Evolutionary conservation across 2,888 invertebrate genomes (phyloP).

Genomic region (Deilephila elpenor): DNA sequence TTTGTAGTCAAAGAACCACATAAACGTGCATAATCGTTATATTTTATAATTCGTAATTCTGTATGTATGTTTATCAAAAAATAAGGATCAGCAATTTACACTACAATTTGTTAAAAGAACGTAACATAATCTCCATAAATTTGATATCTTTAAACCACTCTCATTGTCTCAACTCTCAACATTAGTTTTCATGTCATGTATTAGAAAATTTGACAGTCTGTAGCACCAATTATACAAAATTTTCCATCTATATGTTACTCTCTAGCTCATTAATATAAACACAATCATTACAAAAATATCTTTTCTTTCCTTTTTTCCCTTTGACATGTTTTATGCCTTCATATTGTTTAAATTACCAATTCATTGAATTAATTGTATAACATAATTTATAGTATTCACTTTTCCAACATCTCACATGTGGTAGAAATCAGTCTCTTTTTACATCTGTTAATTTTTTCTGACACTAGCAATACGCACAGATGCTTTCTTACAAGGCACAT

Average conservation of each 20-base stretch:
- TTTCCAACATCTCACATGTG: neutral
- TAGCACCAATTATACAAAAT: conserved; percentile 8
- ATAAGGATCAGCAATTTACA: neutral
- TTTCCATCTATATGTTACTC: neutral
- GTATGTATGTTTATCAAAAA: neutral
- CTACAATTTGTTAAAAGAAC: neutral
- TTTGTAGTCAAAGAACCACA: too few relatives aligned
- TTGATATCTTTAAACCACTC: neutral
- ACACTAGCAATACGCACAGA: conserved; percentile 12
- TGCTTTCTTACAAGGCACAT: conserved; percentile 40
- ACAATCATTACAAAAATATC: neutral
- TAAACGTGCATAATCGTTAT: neutral
- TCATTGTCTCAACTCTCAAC: neutral
- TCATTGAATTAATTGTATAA: neutral
- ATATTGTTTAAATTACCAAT: neutral
- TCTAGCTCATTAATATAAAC: neutral
- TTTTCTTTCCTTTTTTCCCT: too few relatives aligned
- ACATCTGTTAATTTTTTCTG: conserved; percentile 18
- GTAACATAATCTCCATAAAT: neutral
- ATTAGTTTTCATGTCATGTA: neutral
- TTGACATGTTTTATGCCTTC: neutral
- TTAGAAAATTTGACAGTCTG: neutral
- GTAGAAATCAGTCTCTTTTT: conserved; percentile 29
- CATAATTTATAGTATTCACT: neutral
- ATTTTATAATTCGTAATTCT: neutral